Evolutionary conservation across 2,113 vertebrate species (phyloP).

Genomic region (Burhinus oedicnemus): DNA sequence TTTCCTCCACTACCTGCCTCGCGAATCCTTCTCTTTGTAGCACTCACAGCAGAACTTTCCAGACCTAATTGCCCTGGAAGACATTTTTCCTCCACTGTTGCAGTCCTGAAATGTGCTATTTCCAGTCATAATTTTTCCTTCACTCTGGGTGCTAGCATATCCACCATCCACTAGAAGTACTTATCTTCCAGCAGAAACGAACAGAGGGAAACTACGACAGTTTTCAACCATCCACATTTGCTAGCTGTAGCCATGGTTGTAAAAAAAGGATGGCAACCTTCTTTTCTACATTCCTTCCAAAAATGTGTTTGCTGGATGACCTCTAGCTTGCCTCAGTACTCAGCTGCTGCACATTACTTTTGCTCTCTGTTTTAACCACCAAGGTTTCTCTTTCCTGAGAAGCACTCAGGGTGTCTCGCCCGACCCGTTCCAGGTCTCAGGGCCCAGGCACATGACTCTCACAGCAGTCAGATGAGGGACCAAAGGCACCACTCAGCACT

Average conservation of each 20-base stretch:
- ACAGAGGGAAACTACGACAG: background rate
- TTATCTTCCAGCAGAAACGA: background rate
- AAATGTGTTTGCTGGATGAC: background rate
- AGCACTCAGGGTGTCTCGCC: background rate
- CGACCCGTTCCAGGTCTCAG: background rate
- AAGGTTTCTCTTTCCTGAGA: background rate
- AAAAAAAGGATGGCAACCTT: background rate
- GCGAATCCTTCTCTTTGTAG: background rate
- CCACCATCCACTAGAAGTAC: background rate
- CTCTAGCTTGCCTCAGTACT: background rate
- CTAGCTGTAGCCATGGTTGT: background rate
- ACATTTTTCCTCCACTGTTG: background rate
- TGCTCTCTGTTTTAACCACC: background rate
- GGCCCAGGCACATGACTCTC: background rate
- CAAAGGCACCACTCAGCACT: background rate
- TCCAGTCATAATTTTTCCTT: background rate
- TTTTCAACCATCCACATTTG: background rate
- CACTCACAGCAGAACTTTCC: background rate
- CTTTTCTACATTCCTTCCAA: background rate
- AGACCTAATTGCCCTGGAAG: background rate
- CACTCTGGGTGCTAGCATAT: background rate
- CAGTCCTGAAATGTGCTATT: background rate
- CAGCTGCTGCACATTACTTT: background rate
- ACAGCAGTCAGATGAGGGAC: background rate
- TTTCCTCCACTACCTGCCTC: background rate